phyloP scores from a whole-genome alignment of 2,113 vertebrate genomes.

The Stigmatopora argus region DNA sequence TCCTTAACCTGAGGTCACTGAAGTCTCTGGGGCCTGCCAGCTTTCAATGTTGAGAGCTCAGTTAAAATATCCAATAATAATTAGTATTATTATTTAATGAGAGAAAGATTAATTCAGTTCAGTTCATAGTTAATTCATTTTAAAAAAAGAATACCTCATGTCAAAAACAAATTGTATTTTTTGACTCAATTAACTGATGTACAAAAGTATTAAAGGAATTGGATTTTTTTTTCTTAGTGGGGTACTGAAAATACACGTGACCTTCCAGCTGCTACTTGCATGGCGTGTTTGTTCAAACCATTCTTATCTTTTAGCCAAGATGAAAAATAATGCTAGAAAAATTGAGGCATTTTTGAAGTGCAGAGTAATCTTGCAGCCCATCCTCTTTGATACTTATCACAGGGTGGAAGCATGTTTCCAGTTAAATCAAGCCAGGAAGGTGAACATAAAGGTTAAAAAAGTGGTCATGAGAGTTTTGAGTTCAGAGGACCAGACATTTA shows the following conservation, averaged over 20 bases:
- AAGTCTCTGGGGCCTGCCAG: slow-evolving; percentile 16
- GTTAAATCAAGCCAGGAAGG: slow-evolving; percentile 52
- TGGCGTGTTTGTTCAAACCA: slow-evolving; percentile 53
- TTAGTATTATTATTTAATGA: too few species aligned
- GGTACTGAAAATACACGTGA: slow-evolving; percentile 52
- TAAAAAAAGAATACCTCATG: slow-evolving; percentile 37
- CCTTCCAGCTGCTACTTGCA: slow-evolving; percentile 33
- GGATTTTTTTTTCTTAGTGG: slow-evolving; percentile 47
- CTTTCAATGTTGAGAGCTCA: neutral
- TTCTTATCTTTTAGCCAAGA: slow-evolving; percentile 41
- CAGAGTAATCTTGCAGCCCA: slow-evolving; percentile 50
- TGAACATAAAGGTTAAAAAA: slow-evolving; percentile 5
- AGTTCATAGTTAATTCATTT: neutral
- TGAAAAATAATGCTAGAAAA: slow-evolving; percentile 37
- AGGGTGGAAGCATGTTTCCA: slow-evolving; percentile 56
- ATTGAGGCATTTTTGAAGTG: slow-evolving; percentile 50
- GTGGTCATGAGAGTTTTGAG: neutral
- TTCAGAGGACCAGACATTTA: slow-evolving; percentile 34
- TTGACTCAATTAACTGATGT: slow-evolving; percentile 33
- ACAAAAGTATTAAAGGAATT: slow-evolving; percentile 39
- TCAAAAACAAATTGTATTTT: slow-evolving; percentile 48
- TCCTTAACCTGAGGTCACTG: slow-evolving; percentile 30
- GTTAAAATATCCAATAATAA: too few species aligned
- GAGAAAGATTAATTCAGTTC: too few species aligned
- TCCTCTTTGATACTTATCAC: slow-evolving; percentile 60